These are phyloP conservation scores for Lycopodina hypogea DNA, from an alignment of 37 sponge, comb jelly and placozoan genomes.

Conservation along the genomic window DNA sequence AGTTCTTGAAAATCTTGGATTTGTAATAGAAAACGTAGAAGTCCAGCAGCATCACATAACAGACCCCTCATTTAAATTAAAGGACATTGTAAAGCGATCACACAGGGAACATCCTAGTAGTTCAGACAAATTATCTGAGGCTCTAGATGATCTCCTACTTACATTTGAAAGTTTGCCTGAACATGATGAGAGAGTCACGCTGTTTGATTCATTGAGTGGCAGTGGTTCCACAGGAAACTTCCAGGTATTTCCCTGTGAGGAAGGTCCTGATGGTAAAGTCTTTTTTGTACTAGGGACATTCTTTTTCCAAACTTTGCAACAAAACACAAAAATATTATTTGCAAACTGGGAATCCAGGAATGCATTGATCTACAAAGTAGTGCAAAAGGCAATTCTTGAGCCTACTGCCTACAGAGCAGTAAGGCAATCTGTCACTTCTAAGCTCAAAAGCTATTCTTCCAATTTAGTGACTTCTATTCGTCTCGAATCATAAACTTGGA, in stretches of 20 bases:
- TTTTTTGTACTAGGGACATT: constrained; percentile 1
- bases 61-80: not conserved
- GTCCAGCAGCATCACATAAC: not conserved
- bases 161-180: not conserved
- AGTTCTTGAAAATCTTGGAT: not conserved
- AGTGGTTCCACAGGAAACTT: not conserved
- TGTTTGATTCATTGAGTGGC: not conserved
- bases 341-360: not conserved
- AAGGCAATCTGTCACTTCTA: not conserved
- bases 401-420: not conserved
- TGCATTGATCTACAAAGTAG: not conserved
- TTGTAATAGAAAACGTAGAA: not conserved
- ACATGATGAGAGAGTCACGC: not conserved
- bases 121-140: not conserved
- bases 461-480: constrained; percentile 5
- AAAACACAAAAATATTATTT: not conserved
- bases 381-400: not conserved
- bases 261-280: not conserved
- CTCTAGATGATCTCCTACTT: not conserved
- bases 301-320: not conserved
- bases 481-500: not conserved
- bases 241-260: constrained; percentile 3
- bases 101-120: no score
- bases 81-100: no score
- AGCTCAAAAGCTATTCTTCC: not conserved